Evolutionary conservation across 1,140 invertebrate genomes (phyloP), one percentile per base, ranked within the genome.

Genomic region (Drosophila rufa): DNA sequence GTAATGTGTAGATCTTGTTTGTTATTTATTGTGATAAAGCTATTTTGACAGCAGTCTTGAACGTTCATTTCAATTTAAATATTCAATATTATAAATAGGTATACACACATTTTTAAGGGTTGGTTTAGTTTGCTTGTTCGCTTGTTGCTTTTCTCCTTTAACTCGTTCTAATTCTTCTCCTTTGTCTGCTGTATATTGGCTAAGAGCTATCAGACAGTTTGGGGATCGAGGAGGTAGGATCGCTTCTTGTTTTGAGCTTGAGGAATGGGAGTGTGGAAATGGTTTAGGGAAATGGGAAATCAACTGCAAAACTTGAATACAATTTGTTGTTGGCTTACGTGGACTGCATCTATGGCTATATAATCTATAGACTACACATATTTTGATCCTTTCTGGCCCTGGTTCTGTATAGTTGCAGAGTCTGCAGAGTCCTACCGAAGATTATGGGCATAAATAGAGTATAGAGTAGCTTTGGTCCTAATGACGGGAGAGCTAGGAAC

Each of bases 41-140:
- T 90, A 90, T 90, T 90, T 90, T 90, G 85, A 90, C 85, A 90
- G 85, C 85, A 90, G 85, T 90, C 85, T 90, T 90, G 86, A 90
- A 90, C 85, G 85, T 90, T 90, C 85, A 76, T 90, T 89, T 89
- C 80, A 89, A 89, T 89, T 89, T 85, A 81, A 89, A 90, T 90
- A 85, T 89, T 87, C 78, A 80, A 84, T 87, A 91, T 91, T 87
- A 87, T 91, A 87, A 91, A 82, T 91, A 83, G 84, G 87, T 91
- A 91, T 91, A 87, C 82, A 91, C 67, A 80, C 75, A 77, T 55
- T 66, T 56, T 86, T 81, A 89, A 69, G 67, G 82, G 65, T 69
- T 82, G 42, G 15, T 65, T 57, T 75, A 55, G 46, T 58, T 69
- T 33, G n/a, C 38, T 51, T 33, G 60, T 65, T 75, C 25, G 33